Percentiles rank a stretch among this genome's conserved stretches.
phyloP scores from a whole-genome alignment of 2,113 vertebrate genomes.

The Chloebia gouldiae region DNA sequence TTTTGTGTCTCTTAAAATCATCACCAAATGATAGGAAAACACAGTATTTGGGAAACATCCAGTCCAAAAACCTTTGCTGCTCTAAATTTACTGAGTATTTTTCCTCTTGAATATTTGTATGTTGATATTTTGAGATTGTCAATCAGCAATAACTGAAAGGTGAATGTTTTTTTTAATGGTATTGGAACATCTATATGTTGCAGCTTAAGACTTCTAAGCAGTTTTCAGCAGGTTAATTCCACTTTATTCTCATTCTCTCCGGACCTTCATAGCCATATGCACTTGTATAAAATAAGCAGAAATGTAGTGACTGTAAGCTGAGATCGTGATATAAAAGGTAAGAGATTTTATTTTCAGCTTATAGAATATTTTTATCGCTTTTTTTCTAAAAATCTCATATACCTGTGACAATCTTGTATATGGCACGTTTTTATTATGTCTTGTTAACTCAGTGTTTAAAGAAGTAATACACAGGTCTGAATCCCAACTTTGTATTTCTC shows the following conservation, averaged over 20 bases:
- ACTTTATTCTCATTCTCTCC: constrained; percentile 79
- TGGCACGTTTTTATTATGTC: constrained; percentile 15
- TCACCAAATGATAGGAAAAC: neutral
- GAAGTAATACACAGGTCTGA: neutral
- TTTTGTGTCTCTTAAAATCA: constrained; percentile 31
- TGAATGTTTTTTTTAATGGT: constrained; percentile 73
- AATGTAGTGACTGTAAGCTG: constrained; percentile 81
- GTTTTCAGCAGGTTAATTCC: constrained; percentile 79
- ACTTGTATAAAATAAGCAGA: constrained; percentile 82
- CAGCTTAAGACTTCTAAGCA: constrained; percentile 76
- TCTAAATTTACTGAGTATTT: constrained; percentile 10
- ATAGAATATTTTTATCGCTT: constrained; percentile 67
- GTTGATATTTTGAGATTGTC: constrained; percentile 63
- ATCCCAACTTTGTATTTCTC: constrained; percentile 17
- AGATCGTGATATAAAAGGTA: constrained; percentile 79
- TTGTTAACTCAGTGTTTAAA: constrained; percentile 39
- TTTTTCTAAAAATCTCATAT: constrained; percentile 42
- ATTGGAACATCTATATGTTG: constrained; percentile 79
- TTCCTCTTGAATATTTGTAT: constrained; percentile 31
- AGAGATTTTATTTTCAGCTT: constrained; percentile 81
- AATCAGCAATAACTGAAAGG: constrained; percentile 73
- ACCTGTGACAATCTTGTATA: constrained; percentile 44
- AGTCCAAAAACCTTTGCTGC: neutral
- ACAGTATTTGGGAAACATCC: neutral
- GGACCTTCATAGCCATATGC: constrained; percentile 78